Conservation (phyloP, 2,888 invertebrate genomes). For the Pharmacophagus antenor region DNA sequence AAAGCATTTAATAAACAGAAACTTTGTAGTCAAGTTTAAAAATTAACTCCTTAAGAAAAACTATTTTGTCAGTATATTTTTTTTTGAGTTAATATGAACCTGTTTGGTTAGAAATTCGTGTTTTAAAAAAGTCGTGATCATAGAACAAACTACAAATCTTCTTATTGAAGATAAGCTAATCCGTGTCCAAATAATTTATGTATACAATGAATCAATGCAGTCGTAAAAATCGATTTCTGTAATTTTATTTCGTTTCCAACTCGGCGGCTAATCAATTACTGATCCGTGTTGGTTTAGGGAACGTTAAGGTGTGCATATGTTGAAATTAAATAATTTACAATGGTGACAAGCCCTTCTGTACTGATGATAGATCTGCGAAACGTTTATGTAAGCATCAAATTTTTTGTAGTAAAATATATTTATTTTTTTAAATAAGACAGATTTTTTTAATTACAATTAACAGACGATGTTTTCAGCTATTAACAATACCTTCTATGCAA, state of each 20-base stretch:
- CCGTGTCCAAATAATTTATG: slow-evolving; percentile 32
- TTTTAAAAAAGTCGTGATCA: not conserved
- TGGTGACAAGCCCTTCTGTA: not conserved
- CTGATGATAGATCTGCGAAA: too few relatives aligned
- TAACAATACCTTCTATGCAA: too few relatives aligned
- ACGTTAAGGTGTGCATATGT: not conserved
- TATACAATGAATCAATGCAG: not conserved
- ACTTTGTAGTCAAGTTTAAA: too few relatives aligned
- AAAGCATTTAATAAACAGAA: too few relatives aligned
- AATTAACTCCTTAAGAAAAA: not conserved
- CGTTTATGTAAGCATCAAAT: too few relatives aligned
- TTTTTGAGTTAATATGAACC: not conserved
- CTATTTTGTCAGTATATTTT: not conserved
- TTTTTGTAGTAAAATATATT: too few relatives aligned
- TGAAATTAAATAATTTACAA: not conserved
- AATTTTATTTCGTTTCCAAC: slow-evolving; percentile 6
- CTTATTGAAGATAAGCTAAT: slow-evolving; percentile 39
- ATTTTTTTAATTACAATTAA: too few relatives aligned
- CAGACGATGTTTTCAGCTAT: too few relatives aligned
- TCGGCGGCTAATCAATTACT: slow-evolving; percentile 1
- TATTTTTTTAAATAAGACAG: too few relatives aligned
- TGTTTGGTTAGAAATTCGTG: not conserved
- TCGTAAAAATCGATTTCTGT: not conserved
- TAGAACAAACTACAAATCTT: not conserved
- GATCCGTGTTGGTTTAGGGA: not conserved